These are phyloP conservation scores for Plecotus auritus DNA, from an alignment of 2,113 vertebrate genomes.

Conservation along the genomic window DNA sequence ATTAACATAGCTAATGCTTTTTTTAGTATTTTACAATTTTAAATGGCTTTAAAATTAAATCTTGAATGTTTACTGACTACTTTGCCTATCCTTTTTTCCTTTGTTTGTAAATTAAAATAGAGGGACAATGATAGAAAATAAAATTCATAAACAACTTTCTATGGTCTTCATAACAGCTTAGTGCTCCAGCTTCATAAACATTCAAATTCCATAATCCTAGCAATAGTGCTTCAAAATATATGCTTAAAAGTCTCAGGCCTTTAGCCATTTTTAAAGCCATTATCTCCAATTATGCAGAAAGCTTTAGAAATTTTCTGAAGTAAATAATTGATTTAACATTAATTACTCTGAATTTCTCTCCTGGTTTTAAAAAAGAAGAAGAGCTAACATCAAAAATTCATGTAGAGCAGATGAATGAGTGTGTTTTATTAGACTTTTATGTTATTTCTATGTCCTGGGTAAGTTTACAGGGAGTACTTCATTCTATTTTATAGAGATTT, in stretches of 20 bases:
- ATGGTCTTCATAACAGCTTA: neutral
- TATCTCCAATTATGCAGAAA: neutral
- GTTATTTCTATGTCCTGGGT: neutral
- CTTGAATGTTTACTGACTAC: constrained; percentile 18
- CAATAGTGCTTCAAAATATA: neutral
- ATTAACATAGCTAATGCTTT: neutral
- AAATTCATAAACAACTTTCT: constrained; percentile 28
- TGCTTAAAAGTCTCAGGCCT: neutral
- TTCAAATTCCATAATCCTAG: neutral
- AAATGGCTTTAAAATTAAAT: constrained; percentile 34
- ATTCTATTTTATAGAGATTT: constrained; percentile 32
- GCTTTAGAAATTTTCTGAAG: constrained; percentile 6
- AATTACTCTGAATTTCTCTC: neutral
- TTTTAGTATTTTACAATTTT: neutral
- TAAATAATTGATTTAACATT: neutral
- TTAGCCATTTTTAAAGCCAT: neutral
- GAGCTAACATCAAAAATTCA: neutral
- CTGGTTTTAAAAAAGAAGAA: neutral
- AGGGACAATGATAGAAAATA: neutral
- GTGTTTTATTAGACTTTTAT: neutral
- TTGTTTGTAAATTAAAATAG: constrained; percentile 9
- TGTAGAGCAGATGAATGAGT: neutral
- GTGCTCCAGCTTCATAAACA: neutral
- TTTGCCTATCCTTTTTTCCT: neutral
- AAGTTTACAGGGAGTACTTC: neutral